Conservation (phyloP, 2,888 invertebrate species). For the Ryuthela nishihirai region DNA sequence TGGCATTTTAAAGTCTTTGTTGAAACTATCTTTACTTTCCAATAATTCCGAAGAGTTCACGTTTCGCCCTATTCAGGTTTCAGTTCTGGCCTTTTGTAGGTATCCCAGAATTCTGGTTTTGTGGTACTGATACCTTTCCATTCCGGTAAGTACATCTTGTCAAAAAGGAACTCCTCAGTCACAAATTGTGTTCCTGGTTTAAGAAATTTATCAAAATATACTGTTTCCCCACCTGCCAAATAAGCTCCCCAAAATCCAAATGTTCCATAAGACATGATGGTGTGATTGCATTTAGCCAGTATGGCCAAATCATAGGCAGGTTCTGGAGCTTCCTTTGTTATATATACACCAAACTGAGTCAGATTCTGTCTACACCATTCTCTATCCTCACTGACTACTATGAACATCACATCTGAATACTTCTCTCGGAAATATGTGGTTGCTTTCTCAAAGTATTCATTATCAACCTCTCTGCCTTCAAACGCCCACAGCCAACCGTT, state of each 20-base stretch:
- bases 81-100: constrained; percentile 14
- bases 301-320: constrained; percentile 22
- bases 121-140: constrained; percentile 32
- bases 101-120: constrained; percentile 21
- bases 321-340: constrained; percentile 8
- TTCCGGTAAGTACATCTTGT: constrained; percentile 25
- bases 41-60: too few relatives aligned
- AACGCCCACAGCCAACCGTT: constrained; percentile 18
- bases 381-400: constrained; percentile 34
- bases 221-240: constrained; percentile 22
- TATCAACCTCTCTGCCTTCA: constrained; percentile 28
- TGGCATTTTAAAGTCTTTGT: too few relatives aligned
- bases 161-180: constrained; percentile 8
- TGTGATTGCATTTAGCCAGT: constrained; percentile 25
- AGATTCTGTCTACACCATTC: constrained; percentile 23
- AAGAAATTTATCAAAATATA: constrained; percentile 29
- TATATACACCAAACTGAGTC: constrained; percentile 3
- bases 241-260: constrained; percentile 35
- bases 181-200: constrained; percentile 12
- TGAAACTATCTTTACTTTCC: too few relatives aligned
- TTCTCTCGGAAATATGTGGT: constrained; percentile 16
- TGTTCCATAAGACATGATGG: constrained; percentile 35
- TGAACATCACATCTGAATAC: constrained; percentile 16
- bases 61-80: too few relatives aligned
- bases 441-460: constrained; percentile 15